Percentiles rank a stretch among this genome's conserved stretches.
Evolutionary conservation across 2,113 vertebrate genomes (phyloP).

Genomic region (Vanacampus margaritifer): DNA sequence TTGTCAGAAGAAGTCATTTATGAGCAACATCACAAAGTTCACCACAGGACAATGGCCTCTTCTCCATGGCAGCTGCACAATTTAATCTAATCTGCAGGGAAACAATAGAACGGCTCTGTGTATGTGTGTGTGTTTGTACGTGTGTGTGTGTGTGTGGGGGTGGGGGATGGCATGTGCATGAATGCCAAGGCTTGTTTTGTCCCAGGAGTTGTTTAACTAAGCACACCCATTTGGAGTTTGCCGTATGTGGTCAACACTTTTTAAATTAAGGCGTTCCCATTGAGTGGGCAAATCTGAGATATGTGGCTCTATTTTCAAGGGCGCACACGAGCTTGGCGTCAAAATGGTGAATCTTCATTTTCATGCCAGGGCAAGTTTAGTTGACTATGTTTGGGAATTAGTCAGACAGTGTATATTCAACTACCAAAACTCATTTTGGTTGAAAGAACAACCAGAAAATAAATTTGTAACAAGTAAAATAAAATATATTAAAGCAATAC

Average conservation of each 20-base stretch:
- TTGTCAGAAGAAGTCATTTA: neutral
- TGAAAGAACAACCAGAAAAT: too few species aligned
- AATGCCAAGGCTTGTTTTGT: conserved; percentile 32
- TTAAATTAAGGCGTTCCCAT: neutral
- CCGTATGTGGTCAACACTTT: too few species aligned
- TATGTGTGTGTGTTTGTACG: conserved; percentile 4
- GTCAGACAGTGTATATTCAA: too few species aligned
- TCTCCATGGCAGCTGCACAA: neutral
- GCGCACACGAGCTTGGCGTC: too few species aligned
- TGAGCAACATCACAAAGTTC: neutral
- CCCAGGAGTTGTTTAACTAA: conserved; percentile 5
- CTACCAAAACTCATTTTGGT: too few species aligned
- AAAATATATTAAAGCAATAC: too few species aligned
- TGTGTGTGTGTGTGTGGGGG: conserved; percentile 25
- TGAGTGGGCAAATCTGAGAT: too few species aligned
- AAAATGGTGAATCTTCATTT: too few species aligned
- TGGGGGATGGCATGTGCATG: conserved; percentile 13
- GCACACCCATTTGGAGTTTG: conserved; percentile 22
- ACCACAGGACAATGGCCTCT: neutral
- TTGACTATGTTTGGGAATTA: too few species aligned
- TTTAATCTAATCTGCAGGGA: conserved; percentile 40
- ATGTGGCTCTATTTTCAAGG: too few species aligned
- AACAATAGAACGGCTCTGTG: conserved; percentile 33
- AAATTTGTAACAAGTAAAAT: too few species aligned
- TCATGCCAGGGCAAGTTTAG: too few species aligned